Evolutionary conservation across 2,113 vertebrate genomes (phyloP).

Genomic region (Vimba vimba): DNA sequence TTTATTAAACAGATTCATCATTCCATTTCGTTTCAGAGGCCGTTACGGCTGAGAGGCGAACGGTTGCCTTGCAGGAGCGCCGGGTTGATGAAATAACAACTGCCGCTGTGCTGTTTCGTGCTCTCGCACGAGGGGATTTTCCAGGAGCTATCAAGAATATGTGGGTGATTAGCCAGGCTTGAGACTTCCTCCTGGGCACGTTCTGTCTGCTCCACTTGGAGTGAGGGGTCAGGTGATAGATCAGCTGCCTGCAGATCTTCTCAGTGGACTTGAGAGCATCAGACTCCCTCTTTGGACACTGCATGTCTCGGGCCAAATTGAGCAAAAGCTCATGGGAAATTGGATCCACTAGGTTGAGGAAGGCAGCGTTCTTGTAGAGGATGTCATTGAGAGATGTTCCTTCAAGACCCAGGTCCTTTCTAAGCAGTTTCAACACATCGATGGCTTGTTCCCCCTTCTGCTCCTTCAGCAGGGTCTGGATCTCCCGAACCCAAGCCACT

Average conservation of each 20-base stretch:
- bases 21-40: constrained; percentile 27
- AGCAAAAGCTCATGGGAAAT: no score
- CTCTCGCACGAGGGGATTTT: constrained; percentile 55
- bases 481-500: no score
- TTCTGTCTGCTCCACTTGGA: constrained; percentile 80
- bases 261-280: constrained; percentile 85
- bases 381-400: no score
- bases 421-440: no score
- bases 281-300: constrained; percentile 60
- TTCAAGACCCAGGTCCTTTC: no score
- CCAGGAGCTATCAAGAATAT: constrained; percentile 53
- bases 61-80: constrained; percentile 51
- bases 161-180: constrained; percentile 70
- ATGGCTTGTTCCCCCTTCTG: no score
- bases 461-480: no score
- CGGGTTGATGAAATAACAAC: constrained; percentile 55
- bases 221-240: constrained; percentile 89
- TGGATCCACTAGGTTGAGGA: no score
- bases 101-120: constrained; percentile 56
- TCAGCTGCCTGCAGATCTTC: constrained; percentile 89
- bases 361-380: no score
- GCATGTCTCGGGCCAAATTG: no score
- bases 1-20: constrained; percentile 53
- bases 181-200: constrained; percentile 80
- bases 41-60: constrained; percentile 22